Conservation (phyloP, 2,888 invertebrate species). For the Eumacrocentrus americanus region DNA sequence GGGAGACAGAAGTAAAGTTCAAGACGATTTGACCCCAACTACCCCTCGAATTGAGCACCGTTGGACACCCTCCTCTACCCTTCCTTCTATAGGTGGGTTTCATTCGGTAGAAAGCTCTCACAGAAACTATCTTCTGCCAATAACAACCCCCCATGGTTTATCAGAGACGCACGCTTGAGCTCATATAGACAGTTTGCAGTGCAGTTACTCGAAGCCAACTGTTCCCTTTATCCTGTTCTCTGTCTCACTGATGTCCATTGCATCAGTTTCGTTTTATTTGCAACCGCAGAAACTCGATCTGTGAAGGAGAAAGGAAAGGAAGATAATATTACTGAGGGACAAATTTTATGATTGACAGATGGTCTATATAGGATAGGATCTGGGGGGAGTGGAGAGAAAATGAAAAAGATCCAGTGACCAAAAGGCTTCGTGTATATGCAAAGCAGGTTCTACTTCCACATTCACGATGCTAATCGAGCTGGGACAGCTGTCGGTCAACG, state of each 20-base stretch:
- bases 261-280: too few relatives aligned
- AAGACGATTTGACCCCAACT: not conserved
- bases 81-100: not conserved
- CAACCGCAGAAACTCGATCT: too few relatives aligned
- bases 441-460: slow-evolving; percentile 37
- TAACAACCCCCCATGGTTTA: slow-evolving; percentile 20
- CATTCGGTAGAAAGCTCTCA: slow-evolving; percentile 7
- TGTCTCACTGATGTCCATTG: too few relatives aligned
- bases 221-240: too few relatives aligned
- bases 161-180: slow-evolving; percentile 9
- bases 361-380: too few relatives aligned
- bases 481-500: slow-evolving; percentile 41
- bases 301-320: too few relatives aligned
- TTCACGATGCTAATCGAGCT: slow-evolving; percentile 42
- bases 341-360: too few relatives aligned
- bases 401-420: too few relatives aligned
- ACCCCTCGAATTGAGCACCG: not conserved
- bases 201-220: not conserved
- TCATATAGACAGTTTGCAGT: not conserved
- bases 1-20: not conserved
- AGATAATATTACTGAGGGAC: too few relatives aligned
- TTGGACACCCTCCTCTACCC: not conserved
- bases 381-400: too few relatives aligned
- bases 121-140: slow-evolving; percentile 20
- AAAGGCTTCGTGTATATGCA: slow-evolving; percentile 40